These are phyloP conservation scores for Uropsilus gracilis DNA, from an alignment of 2,113 vertebrate species.

Conservation along the genomic window DNA sequence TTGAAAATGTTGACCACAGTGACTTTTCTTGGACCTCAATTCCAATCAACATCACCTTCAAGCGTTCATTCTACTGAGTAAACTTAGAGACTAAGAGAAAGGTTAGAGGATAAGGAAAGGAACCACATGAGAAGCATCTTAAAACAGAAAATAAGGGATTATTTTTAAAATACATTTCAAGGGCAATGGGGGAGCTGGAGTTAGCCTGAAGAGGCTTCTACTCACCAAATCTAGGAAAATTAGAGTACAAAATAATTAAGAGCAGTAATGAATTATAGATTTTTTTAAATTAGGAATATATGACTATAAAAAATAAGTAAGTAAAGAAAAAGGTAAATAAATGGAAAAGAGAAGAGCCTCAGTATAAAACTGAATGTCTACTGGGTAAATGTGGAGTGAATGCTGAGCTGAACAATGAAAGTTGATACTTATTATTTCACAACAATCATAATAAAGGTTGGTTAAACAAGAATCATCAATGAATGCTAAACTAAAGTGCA, in stretches of 20 bases:
- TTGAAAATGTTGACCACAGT: not conserved
- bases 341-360: not conserved
- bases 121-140: not conserved
- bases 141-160: not conserved
- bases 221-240: not conserved
- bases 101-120: not conserved
- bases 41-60: not conserved
- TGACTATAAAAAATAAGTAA: not conserved
- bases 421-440: not conserved
- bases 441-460: not conserved
- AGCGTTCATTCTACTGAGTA: not conserved
- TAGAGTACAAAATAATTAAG: conserved; percentile 19
- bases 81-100: not conserved
- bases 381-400: not conserved
- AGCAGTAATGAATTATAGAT: not conserved
- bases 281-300: not conserved
- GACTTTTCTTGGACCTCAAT: not conserved
- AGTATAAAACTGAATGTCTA: not conserved
- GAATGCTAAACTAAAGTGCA: not conserved
- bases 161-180: not conserved
- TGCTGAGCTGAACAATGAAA: too few relatives aligned
- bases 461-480: not conserved
- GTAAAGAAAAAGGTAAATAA: not conserved
- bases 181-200: not conserved
- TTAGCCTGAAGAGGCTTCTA: not conserved